Conservation (phyloP, 1,140 invertebrate species). For the Spodoptera litura region DNA sequence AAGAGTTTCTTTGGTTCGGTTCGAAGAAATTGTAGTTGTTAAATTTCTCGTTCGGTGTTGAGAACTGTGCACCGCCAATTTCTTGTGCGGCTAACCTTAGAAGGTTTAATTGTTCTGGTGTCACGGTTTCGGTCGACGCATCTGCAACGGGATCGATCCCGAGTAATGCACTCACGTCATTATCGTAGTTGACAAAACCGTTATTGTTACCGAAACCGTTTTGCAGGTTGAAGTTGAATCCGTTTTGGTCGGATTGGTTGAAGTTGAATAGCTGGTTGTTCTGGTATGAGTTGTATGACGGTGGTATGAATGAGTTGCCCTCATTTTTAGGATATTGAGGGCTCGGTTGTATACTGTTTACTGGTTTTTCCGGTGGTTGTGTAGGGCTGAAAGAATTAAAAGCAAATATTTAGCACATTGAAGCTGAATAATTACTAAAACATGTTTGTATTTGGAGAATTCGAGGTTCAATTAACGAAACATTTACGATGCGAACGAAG, state of each 20-base stretch:
- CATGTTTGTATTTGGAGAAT: no score
- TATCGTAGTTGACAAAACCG: slow-evolving; percentile 75
- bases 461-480: no score
- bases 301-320: slow-evolving; percentile 65
- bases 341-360: slow-evolving; percentile 62
- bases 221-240: slow-evolving; percentile 70
- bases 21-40: slow-evolving; percentile 77
- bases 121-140: slow-evolving; percentile 63
- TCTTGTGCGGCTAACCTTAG: slow-evolving; percentile 82
- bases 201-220: slow-evolving; percentile 71
- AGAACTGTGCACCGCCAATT: slow-evolving; percentile 79
- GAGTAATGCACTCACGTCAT: slow-evolving; percentile 66
- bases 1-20: slow-evolving; percentile 80
- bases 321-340: slow-evolving; percentile 71
- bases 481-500: no score
- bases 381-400: slow-evolving; percentile 63
- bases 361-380: slow-evolving; percentile 74
- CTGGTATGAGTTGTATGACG: slow-evolving; percentile 65
- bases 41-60: slow-evolving; percentile 75
- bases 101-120: slow-evolving; percentile 80
- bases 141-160: slow-evolving; percentile 69
- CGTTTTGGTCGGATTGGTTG: slow-evolving; percentile 68
- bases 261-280: slow-evolving; percentile 67
- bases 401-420: slow-evolving; percentile 1
- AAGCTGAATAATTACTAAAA: no score